Evolutionary conservation across 2,113 vertebrate species (phyloP).

Genomic region (Elephas maximus): DNA sequence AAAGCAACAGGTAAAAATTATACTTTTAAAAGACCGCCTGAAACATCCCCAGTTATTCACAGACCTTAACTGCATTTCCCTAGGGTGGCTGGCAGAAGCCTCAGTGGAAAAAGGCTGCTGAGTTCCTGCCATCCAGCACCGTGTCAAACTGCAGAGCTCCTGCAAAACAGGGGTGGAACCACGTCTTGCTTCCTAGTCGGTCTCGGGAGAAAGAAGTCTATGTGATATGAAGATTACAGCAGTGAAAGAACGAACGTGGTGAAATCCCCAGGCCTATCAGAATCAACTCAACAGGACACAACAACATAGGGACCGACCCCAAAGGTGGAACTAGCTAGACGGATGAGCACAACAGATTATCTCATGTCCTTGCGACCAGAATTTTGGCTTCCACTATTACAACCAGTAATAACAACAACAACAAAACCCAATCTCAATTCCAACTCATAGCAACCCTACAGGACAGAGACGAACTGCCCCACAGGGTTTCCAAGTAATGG

Average conservation of each 20-base stretch:
- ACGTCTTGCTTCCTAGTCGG: background rate
- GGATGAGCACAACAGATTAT: background rate
- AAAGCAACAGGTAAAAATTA: background rate
- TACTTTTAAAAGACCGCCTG: background rate
- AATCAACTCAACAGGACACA: background rate
- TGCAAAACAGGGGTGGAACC: background rate
- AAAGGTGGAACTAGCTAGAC: background rate
- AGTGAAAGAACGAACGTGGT: background rate
- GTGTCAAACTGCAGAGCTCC: background rate
- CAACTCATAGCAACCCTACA: background rate
- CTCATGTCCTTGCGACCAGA: background rate
- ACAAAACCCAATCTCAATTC: background rate
- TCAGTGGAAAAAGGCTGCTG: background rate
- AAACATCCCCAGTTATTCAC: background rate
- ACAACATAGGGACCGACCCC: background rate
- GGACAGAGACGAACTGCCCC: background rate
- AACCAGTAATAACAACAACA: background rate
- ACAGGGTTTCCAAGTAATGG: background rate
- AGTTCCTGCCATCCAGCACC: background rate
- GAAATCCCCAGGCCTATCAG: background rate
- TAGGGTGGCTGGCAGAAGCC: background rate
- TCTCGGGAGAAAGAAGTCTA: background rate
- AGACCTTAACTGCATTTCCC: background rate
- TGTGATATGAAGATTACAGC: background rate
- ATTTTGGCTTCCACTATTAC: background rate